A percentile compares a stretch with the other conserved stretches of the same genome.
These are phyloP conservation scores for Himantopus leucocephalus DNA, from an alignment of 2,113 vertebrate genomes.

Conservation along the genomic window DNA sequence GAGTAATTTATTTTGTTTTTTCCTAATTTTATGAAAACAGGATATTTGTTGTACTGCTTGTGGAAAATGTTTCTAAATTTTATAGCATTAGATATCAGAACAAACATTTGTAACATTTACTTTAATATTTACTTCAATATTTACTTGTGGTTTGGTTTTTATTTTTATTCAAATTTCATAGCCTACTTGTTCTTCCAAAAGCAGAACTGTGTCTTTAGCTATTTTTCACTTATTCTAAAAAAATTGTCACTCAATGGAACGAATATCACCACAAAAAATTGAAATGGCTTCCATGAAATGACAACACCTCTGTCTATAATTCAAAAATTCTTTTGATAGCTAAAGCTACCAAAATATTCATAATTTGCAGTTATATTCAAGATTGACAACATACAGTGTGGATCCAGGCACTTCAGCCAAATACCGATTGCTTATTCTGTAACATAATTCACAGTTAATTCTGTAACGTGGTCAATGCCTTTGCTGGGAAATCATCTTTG, in stretches of 20 bases:
- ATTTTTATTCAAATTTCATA: background rate
- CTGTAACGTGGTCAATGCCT: background rate
- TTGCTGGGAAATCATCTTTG: background rate
- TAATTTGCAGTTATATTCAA: background rate
- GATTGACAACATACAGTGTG: background rate
- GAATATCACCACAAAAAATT: background rate
- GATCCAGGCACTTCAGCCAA: background rate
- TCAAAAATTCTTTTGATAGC: background rate
- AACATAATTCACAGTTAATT: background rate
- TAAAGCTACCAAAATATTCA: background rate
- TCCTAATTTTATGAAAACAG: background rate
- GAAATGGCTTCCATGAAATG: background rate
- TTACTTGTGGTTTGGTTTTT: background rate
- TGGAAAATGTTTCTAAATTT: background rate
- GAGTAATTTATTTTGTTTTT: background rate
- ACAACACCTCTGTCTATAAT: background rate
- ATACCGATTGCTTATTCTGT: background rate
- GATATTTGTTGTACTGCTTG: background rate
- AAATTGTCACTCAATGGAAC: background rate
- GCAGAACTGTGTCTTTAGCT: background rate
- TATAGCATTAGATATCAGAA: background rate
- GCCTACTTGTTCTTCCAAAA: background rate
- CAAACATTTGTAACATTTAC: background rate
- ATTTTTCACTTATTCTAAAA: background rate
- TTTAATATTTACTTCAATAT: background rate